phyloP scores from a whole-genome alignment of 1,140 invertebrate genomes.

The Microplitis demolitor region DNA sequence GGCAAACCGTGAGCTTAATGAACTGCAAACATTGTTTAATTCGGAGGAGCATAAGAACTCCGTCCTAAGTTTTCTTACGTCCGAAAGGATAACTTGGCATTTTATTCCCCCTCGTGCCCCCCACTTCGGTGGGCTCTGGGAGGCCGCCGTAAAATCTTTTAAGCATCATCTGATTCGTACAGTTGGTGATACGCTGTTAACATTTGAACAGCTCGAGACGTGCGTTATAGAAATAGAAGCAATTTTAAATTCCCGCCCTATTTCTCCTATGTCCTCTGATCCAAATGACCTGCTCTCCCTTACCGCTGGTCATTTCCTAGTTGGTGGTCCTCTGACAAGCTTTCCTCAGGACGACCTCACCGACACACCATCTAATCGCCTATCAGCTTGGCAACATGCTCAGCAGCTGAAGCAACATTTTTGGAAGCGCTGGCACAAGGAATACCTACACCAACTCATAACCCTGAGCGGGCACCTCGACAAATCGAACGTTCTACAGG shows the following conservation, averaged over 20 bases:
- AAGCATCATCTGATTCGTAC: not conserved
- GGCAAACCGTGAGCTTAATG: not conserved
- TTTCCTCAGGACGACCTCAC: not conserved
- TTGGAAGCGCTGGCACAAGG: slow-evolving; percentile 28
- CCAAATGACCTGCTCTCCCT: not conserved
- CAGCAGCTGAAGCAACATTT: slow-evolving; percentile 27
- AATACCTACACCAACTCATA: slow-evolving; percentile 30
- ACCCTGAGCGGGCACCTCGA: not conserved
- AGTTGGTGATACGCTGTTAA: not conserved
- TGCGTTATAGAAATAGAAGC: not conserved
- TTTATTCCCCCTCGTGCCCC: not conserved
- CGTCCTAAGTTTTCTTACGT: not conserved
- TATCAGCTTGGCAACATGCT: not conserved
- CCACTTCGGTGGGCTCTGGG: slow-evolving; percentile 8
- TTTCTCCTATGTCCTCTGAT: not conserved
- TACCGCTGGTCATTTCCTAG: not conserved
- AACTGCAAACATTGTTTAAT: not conserved
- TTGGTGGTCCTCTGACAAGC: not conserved
- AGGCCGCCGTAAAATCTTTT: not conserved
- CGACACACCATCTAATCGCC: not conserved
- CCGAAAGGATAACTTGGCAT: not conserved
- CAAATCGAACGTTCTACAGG: slow-evolving; percentile 16
- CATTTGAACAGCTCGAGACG: not conserved
- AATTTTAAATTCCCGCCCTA: not conserved
- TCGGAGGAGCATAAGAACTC: not conserved